phyloP scores from a whole-genome alignment of 2,113 vertebrate genomes.

The Glaucidium brasilianum region DNA sequence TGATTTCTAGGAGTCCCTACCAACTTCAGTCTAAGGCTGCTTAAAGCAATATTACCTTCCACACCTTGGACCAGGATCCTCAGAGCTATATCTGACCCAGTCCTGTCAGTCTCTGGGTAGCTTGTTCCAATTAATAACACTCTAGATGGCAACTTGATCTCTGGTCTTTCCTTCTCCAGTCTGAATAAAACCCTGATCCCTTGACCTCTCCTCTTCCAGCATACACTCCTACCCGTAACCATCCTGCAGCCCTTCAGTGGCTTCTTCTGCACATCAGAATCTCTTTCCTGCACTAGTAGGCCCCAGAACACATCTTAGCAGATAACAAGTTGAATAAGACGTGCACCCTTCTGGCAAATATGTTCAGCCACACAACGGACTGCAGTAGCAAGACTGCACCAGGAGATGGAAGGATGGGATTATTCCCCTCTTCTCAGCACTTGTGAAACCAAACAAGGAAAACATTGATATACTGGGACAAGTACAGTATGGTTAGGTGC shows the following conservation, averaged over 20 bases:
- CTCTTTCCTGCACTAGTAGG: neutral
- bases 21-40: neutral
- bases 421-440: neutral
- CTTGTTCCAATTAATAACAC: neutral
- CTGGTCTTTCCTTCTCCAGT: neutral
- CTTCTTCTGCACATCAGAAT: neutral
- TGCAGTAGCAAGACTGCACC: neutral
- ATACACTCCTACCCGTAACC: neutral
- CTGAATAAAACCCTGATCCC: neutral
- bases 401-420: neutral
- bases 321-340: neutral
- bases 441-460: neutral
- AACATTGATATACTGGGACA: neutral
- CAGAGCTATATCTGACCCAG: neutral
- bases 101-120: neutral
- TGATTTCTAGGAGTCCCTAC: too few relatives aligned
- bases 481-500: neutral
- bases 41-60: neutral
- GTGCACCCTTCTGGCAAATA: neutral
- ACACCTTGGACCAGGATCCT: neutral
- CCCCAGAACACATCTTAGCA: neutral
- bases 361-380: neutral
- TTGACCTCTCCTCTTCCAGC: neutral
- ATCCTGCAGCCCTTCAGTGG: neutral
- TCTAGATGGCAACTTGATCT: neutral